These are phyloP conservation scores for Troides oblongomaculatus DNA, from an alignment of 2,888 invertebrate genomes.

Conservation along the genomic window DNA sequence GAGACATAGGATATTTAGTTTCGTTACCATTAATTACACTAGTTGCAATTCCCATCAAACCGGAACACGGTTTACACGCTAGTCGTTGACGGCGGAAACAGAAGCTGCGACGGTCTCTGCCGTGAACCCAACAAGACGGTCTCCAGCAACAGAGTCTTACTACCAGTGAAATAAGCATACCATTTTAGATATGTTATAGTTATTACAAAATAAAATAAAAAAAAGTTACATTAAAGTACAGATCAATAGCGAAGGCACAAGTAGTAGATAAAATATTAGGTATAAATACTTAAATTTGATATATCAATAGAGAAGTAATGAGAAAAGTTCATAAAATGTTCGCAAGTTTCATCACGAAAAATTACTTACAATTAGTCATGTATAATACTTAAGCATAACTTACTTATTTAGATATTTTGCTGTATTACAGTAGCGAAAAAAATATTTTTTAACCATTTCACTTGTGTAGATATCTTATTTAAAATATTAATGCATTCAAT, in stretches of 20 bases:
- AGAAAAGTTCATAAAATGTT: background rate
- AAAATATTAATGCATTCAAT: no score
- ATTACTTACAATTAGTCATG: background rate
- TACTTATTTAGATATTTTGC: background rate
- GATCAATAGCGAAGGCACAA: conserved; percentile 18
- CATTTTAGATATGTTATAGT: background rate
- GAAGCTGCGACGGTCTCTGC: no score
- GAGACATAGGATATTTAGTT: no score
- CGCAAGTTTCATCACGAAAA: background rate
- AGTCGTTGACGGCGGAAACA: no score
- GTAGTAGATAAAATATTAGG: background rate
- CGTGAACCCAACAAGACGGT: no score
- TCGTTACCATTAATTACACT: no score
- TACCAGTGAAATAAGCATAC: background rate
- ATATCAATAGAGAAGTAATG: background rate
- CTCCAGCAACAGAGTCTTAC: no score
- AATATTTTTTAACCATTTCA: no score
- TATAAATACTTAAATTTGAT: background rate
- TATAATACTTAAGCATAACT: background rate
- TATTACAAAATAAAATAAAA: background rate
- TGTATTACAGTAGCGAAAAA: background rate
- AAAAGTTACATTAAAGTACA: conserved; percentile 3
- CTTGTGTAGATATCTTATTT: no score
- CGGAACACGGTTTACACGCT: no score
- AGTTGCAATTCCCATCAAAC: no score